Evolutionary conservation across 2,113 vertebrate species (phyloP).

Genomic region (human (Homo sapiens)): DNA sequence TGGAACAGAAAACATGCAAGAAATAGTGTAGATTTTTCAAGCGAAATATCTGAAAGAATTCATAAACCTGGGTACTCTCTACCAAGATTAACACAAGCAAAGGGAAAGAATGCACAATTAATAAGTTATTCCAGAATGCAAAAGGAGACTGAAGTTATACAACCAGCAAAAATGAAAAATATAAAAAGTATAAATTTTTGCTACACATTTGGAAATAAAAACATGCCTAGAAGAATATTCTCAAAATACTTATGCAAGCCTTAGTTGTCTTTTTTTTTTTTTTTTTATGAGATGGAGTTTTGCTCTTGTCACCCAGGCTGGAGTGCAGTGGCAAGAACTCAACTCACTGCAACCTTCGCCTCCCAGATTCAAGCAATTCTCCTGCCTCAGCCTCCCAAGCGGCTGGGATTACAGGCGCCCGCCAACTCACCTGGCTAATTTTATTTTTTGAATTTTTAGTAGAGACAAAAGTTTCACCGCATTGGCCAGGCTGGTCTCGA

Average conservation of each 20-base stretch:
- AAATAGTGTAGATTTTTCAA: background rate
- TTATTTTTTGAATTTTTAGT: no score
- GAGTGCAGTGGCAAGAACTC: no score
- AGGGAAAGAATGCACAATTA: background rate
- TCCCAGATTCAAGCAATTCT: no score
- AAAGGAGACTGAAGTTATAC: background rate
- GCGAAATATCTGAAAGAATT: background rate
- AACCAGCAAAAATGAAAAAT: slow-evolving; percentile 13
- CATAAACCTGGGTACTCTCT: background rate
- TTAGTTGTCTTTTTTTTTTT: no score
- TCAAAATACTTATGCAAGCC: background rate
- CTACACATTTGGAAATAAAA: background rate
- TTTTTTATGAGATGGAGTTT: no score
- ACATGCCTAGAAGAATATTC: slow-evolving; percentile 6
- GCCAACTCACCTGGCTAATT: no score
- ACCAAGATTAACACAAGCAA: background rate
- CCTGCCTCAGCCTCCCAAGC: no score
- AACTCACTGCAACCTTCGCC: no score
- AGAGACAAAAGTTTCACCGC: no score
- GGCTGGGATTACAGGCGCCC: no score
- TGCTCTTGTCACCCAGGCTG: no score
- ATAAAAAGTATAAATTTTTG: background rate
- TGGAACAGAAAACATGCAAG: background rate
- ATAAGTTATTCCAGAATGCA: background rate
- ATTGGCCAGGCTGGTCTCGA: no score